Conservation (phyloP, 1,140 invertebrate species). For the Holcopasites calliopsidis region DNA sequence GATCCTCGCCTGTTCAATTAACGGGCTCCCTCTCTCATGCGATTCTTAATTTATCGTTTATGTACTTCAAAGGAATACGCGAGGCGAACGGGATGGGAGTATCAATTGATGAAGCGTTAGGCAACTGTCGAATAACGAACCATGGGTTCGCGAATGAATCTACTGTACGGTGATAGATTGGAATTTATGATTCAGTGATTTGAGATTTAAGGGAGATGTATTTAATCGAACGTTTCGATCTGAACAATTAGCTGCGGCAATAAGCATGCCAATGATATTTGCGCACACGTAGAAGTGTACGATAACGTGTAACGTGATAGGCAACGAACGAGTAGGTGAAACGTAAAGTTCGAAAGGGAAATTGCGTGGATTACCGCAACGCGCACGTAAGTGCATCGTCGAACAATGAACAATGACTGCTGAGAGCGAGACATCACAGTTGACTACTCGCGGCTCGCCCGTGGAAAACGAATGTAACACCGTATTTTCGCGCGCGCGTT, state of each 20-base stretch:
- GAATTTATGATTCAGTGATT: no score
- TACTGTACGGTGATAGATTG: not conserved
- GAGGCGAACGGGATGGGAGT: no score
- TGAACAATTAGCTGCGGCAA: no score
- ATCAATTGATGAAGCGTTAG: not conserved
- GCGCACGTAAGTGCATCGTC: conserved; percentile 27
- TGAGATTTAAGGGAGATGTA: no score
- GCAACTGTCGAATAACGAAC: not conserved
- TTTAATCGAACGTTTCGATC: no score
- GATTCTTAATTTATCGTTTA: conserved; percentile 18
- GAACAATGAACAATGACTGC: conserved; percentile 48
- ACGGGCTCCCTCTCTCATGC: conserved; percentile 18
- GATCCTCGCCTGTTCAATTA: conserved; percentile 18
- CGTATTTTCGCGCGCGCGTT: conserved; percentile 25
- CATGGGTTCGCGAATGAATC: not conserved
- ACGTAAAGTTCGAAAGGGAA: conserved; percentile 25
- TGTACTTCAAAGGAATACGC: not conserved
- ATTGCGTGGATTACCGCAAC: conserved; percentile 44
- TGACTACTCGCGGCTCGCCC: conserved; percentile 8
- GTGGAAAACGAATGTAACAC: conserved; percentile 23
- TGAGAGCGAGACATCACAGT: conserved; percentile 42
- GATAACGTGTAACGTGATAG: no score
- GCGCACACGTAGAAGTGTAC: no score
- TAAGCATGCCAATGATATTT: no score
- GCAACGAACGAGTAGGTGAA: conserved; percentile 14